Percentiles rank a stretch among this genome's conserved stretches.
These are phyloP conservation scores for Dendrocincla fuliginosa DNA, from an alignment of 2,797 vertebrate genomes.

Conservation along the genomic window DNA sequence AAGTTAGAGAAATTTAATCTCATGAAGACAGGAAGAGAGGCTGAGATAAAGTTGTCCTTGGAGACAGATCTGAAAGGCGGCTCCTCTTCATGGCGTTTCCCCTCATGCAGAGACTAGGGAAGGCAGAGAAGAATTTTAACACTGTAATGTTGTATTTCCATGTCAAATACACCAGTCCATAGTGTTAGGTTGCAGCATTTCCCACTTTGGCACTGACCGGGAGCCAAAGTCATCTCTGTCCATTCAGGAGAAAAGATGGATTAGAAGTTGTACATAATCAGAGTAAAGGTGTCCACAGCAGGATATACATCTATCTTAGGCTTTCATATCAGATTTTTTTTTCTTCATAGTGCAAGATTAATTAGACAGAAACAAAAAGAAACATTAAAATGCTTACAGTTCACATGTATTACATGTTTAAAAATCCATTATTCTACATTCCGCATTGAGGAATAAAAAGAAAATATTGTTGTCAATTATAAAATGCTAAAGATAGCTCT, in stretches of 20 bases:
- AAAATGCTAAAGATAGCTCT: conserved; percentile 79
- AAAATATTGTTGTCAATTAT: conserved; percentile 73
- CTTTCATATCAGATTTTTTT: conserved; percentile 28
- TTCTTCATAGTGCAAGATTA: conserved; percentile 29
- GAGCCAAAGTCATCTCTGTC: background rate
- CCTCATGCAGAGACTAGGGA: background rate
- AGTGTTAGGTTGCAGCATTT: background rate
- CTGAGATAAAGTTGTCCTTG: background rate
- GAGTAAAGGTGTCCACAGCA: conserved; percentile 25
- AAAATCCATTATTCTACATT: conserved; percentile 67
- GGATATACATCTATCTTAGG: background rate
- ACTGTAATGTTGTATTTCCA: background rate
- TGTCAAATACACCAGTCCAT: background rate
- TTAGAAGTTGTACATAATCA: background rate
- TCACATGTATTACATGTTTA: conserved; percentile 40
- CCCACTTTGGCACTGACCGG: background rate
- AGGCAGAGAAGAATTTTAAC: background rate
- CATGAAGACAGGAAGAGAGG: background rate
- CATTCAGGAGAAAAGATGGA: background rate
- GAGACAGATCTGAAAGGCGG: background rate
- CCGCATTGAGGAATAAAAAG: conserved; percentile 44
- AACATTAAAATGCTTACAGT: conserved; percentile 52
- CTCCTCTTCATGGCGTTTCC: background rate
- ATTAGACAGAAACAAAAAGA: conserved; percentile 45
- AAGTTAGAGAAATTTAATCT: background rate